Base-by-base conservation (phyloP, 23 tunicate species). In the Ciona savignyi region DNA sequence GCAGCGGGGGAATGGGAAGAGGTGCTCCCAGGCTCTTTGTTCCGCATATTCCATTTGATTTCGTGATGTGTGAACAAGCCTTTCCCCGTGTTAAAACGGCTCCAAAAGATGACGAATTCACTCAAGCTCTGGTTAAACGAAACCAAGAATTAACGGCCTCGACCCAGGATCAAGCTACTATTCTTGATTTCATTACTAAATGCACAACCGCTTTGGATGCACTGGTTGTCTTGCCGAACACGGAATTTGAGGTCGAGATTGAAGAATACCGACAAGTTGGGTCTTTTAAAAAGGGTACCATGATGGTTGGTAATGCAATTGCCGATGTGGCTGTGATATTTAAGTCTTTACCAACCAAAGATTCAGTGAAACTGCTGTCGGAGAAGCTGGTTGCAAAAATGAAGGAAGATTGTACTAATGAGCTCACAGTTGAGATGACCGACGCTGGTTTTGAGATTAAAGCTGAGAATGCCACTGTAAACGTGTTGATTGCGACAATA, bases 11-110 rank as follows among this genome's bases (percentile, higher is more conserved):
- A 32, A 78, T 71, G 70, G 82, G 71, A 25, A 79, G 96, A 26
- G 89, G 96, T 27, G 62, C 73, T 6, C 66, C 72, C 25, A 67
- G 81, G 74, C 84, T 86, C 25, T 92, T 86, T 80, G 91, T 92
- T 25, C 98, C 98, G 2, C 98, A 92, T 63, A 79, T 92, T 66
- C 98, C 98, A 48, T 92, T 92, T 80, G 98, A 92, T 68, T 81
- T 85, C 33, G 81, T 62, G 23, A 78, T 92, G 88, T 80, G 87
- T 67, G 92, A 85, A 68, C 84, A 92, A 51, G 84, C 86, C 2
- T 92, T 92, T 72, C 98, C 98, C 2, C 51, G 88, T 34, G 96
- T 89, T 11, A 89, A 89, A 61, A 84, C 96, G 6, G 78, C 83
- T 25, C 85, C 88, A 28, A 73, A 82, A 68, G 96, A 89, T 61